Evolutionary conservation across 2,888 invertebrate species (phyloP).

Genomic region (Habroteleia sp.): DNA sequence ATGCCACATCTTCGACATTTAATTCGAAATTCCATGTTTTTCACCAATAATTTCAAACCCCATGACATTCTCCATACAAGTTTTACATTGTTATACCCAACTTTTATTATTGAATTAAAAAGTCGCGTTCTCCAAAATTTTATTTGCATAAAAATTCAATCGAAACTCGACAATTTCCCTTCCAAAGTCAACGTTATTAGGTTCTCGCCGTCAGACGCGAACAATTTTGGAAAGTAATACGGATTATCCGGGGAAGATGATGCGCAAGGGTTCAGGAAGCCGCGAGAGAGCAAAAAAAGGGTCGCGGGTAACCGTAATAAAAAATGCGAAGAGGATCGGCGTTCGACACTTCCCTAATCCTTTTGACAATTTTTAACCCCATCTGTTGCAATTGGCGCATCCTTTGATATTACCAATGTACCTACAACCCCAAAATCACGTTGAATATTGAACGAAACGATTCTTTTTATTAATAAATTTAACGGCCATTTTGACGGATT

Average conservation of each 20-base stretch:
- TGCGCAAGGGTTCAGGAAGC: conserved; percentile 59
- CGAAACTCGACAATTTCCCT: conserved; percentile 42
- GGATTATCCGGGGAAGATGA: conserved; percentile 65
- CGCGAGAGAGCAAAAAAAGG: conserved; percentile 65
- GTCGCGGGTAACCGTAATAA: conserved; percentile 75
- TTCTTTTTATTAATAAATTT: conserved; percentile 51
- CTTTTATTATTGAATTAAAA: no score
- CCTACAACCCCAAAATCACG: conserved; percentile 51
- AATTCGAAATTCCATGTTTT: no score
- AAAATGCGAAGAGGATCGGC: conserved; percentile 76
- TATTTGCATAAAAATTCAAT: conserved; percentile 46
- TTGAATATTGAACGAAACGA: conserved; percentile 50
- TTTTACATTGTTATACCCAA: no score
- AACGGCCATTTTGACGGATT: conserved; percentile 48
- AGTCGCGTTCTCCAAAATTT: conserved; percentile 1
- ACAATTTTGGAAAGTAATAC: conserved; percentile 68
- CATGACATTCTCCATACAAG: no score
- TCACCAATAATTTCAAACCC: no score
- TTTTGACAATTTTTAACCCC: conserved; percentile 81
- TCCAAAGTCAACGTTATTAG: conserved; percentile 43
- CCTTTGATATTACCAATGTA: conserved; percentile 64
- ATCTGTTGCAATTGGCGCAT: conserved; percentile 78
- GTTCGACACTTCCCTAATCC: conserved; percentile 79
- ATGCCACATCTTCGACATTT: no score
- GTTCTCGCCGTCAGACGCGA: conserved; percentile 39